phyloP scores from a whole-genome alignment of 1,140 invertebrate species.

The Zophobas atratus region DNA sequence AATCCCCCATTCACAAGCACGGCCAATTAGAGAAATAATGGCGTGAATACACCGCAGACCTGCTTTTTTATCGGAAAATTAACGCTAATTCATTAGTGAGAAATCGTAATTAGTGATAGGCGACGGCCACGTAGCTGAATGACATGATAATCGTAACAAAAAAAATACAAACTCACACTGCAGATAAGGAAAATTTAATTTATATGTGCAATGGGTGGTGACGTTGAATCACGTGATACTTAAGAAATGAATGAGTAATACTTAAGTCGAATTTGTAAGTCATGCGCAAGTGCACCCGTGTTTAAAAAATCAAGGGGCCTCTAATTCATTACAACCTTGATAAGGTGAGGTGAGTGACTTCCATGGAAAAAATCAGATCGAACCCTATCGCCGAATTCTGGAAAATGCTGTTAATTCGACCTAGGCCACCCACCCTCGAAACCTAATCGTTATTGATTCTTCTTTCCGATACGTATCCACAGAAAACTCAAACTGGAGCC shows the following conservation, averaged over 20 bases:
- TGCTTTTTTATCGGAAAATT: slow-evolving; percentile 27
- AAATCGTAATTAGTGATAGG: slow-evolving; percentile 20
- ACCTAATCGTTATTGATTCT: background rate
- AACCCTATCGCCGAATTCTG: background rate
- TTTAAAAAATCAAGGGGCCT: slow-evolving; percentile 20
- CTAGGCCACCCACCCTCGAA: background rate
- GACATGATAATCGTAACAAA: slow-evolving; percentile 28
- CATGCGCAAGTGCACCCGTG: slow-evolving; percentile 21
- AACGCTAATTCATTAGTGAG: slow-evolving; percentile 15
- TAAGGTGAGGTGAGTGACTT: slow-evolving; percentile 33
- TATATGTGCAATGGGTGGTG: slow-evolving; percentile 16
- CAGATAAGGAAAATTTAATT: slow-evolving; percentile 32
- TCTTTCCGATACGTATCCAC: background rate
- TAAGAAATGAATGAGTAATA: slow-evolving; percentile 25
- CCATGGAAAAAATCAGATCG: background rate
- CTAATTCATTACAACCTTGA: slow-evolving; percentile 37
- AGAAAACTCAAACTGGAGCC: slow-evolving; percentile 2
- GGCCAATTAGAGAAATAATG: background rate
- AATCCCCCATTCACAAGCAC: background rate
- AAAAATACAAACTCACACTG: background rate
- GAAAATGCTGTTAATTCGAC: too few species aligned
- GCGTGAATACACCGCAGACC: background rate
- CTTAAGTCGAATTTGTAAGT: slow-evolving; percentile 26
- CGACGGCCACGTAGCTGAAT: slow-evolving; percentile 3
- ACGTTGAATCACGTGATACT: slow-evolving; percentile 25